Conservation (phyloP, 2,113 vertebrate genomes). For the Menidia beryllina region DNA sequence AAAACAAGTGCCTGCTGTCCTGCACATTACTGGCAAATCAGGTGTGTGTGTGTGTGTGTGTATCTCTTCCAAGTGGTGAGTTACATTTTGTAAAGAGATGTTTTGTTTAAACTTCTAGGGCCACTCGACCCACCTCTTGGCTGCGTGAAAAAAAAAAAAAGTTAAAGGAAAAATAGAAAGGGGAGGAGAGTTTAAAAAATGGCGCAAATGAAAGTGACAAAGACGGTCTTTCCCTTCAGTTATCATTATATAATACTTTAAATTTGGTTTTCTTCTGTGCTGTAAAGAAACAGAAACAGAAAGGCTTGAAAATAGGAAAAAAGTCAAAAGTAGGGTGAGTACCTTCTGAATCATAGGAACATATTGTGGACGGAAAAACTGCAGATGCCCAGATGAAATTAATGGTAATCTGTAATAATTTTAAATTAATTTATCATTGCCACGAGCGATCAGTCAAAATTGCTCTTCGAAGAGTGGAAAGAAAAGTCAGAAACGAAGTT, state of each 20-base stretch:
- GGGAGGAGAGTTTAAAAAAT: slow-evolving; percentile 35
- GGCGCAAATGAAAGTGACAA: slow-evolving; percentile 68
- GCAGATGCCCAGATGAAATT: slow-evolving; percentile 85
- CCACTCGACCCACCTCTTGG: slow-evolving; percentile 55
- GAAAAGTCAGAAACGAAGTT: slow-evolving; percentile 61
- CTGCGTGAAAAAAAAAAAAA: slow-evolving; percentile 39
- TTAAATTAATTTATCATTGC: slow-evolving; percentile 94
- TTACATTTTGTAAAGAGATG: slow-evolving; percentile 49
- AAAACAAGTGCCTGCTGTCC: slow-evolving; percentile 63
- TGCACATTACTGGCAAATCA: slow-evolving; percentile 55
- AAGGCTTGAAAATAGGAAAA: slow-evolving; percentile 36
- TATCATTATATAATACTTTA: slow-evolving; percentile 63
- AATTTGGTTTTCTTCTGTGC: slow-evolving; percentile 58
- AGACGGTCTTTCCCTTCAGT: slow-evolving; percentile 58
- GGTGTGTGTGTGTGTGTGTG: slow-evolving; percentile 39
- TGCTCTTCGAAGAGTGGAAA: slow-evolving; percentile 78
- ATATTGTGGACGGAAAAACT: slow-evolving; percentile 42
- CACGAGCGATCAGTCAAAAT: slow-evolving; percentile 85
- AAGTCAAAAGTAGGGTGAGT: slow-evolving; percentile 62
- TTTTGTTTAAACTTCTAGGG: slow-evolving; percentile 73
- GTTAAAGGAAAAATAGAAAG: neutral
- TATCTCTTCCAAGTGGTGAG: slow-evolving; percentile 37
- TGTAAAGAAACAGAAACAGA: slow-evolving; percentile 48
- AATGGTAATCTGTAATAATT: slow-evolving; percentile 90
- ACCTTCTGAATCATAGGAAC: slow-evolving; percentile 59